Conservation (phyloP, 2,113 vertebrate genomes). For the Hemicordylus capensis region DNA sequence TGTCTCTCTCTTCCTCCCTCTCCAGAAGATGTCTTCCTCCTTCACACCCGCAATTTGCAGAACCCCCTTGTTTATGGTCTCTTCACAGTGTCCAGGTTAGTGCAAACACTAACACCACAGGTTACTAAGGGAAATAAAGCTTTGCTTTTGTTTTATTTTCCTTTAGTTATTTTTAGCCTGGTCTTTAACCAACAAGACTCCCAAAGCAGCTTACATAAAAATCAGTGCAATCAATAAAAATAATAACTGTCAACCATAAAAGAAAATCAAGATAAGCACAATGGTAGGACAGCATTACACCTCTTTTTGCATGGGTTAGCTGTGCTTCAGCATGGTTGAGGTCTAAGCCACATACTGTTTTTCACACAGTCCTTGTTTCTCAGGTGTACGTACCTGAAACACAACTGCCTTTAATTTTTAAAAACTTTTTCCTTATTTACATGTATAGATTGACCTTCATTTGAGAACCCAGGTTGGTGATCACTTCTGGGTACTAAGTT, state of each 20-base stretch:
- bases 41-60: conserved; percentile 82
- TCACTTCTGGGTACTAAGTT: not conserved
- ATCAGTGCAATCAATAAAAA: too few species aligned
- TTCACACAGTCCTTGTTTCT: not conserved
- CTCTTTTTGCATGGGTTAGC: not conserved
- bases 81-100: conserved; percentile 87
- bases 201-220: too few species aligned
- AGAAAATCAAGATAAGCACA: too few species aligned
- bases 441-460: too few species aligned
- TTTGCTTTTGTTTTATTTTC: not conserved
- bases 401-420: not conserved
- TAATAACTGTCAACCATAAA: too few species aligned
- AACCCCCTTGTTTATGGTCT: conserved; percentile 85
- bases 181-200: too few species aligned
- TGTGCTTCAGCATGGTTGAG: not conserved
- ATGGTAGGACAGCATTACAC: too few species aligned
- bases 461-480: too few species aligned
- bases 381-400: not conserved
- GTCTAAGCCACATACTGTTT: too few species aligned
- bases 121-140: not conserved
- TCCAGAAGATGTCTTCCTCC: conserved; percentile 86
- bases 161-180: too few species aligned
- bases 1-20: not conserved
- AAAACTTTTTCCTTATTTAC: too few species aligned
- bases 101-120: not conserved